These are phyloP conservation scores for Antedon mediterranea DNA, from an alignment of 53 echinoderm and acorn worm species.

Conservation along the genomic window DNA sequence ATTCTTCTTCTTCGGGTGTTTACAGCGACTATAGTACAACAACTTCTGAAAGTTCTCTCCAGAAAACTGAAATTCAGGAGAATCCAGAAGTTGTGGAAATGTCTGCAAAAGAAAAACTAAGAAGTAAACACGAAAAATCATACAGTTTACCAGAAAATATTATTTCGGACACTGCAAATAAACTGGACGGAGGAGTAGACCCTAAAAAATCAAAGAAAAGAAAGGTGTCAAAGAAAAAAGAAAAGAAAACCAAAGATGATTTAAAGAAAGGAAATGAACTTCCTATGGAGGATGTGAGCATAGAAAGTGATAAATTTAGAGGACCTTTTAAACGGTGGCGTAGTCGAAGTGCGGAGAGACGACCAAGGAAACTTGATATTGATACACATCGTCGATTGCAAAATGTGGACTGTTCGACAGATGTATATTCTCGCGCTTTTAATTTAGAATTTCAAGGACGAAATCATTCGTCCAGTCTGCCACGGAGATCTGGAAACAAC, in stretches of 20 bases:
- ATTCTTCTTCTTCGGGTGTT: neutral
- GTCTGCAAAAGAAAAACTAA: neutral
- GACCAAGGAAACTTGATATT: neutral
- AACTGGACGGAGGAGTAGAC: neutral
- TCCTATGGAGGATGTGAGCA: neutral
- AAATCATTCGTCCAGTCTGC: neutral
- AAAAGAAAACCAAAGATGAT: neutral
- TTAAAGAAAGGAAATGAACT: neutral
- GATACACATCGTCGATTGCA: neutral
- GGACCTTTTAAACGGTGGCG: neutral
- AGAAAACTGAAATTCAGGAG: neutral
- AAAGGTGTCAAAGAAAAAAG: neutral
- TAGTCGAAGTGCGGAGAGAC: neutral
- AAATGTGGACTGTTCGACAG: neutral
- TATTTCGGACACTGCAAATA: neutral
- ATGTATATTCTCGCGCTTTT: neutral
- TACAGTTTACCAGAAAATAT: neutral
- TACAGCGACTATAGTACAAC: neutral
- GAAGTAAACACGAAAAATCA: neutral
- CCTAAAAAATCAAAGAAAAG: neutral
- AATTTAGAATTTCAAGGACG: neutral
- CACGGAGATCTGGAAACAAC: neutral
- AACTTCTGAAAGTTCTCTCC: neutral
- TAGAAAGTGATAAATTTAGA: neutral
- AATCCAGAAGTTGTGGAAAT: neutral